A percentile compares a stretch with the other conserved stretches of the same genome.
phyloP scores from a whole-genome alignment of 2,113 vertebrate genomes.

The Octodon degus region DNA sequence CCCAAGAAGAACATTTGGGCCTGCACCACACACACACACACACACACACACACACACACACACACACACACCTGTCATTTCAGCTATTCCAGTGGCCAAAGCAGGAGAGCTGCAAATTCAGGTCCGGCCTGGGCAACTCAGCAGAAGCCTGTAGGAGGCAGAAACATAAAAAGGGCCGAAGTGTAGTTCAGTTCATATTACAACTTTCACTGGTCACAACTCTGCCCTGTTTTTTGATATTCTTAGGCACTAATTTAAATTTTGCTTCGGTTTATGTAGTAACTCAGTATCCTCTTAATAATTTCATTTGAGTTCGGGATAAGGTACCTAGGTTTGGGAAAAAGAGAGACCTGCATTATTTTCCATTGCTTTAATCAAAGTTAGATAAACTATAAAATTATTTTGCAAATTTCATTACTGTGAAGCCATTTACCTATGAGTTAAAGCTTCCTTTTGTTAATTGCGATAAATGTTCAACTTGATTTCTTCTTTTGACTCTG shows the following conservation, averaged over 20 bases:
- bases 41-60: no score
- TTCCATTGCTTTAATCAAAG: constrained; percentile 32
- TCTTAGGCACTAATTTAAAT: neutral
- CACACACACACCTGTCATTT: neutral
- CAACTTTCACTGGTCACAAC: neutral
- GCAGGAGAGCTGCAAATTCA: neutral
- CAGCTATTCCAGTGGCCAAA: neutral
- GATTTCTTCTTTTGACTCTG: neutral
- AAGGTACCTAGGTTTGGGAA: neutral
- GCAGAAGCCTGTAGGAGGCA: no score
- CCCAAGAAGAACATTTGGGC: neutral
- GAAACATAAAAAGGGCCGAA: neutral
- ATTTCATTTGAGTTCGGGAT: neutral
- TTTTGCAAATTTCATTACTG: neutral
- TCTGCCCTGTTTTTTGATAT: neutral
- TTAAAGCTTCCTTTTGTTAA: neutral
- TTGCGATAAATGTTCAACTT: neutral
- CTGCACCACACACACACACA: neutral
- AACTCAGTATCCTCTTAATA: neutral
- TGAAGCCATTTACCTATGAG: neutral
- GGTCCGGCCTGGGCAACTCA: neutral
- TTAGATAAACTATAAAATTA: constrained; percentile 19
- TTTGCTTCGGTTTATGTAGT: neutral
- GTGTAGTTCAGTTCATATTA: neutral
- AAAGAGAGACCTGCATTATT: neutral